Conservation (phyloP, 1,140 invertebrate species). For the Patella vulgata region DNA sequence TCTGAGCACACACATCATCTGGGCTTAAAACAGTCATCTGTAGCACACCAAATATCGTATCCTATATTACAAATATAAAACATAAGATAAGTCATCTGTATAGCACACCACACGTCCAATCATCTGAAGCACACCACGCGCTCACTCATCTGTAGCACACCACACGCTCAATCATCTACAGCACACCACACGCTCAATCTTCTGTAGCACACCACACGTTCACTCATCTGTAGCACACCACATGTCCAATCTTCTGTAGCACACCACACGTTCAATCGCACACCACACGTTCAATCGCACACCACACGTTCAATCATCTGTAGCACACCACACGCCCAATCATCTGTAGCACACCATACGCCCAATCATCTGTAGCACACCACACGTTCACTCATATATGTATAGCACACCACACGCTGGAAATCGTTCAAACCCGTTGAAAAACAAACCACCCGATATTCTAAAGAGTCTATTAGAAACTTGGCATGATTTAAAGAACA, state of each 20-base stretch:
- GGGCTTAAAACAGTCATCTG: conserved; percentile 26
- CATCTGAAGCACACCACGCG: background rate
- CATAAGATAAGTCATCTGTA: background rate
- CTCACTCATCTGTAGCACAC: background rate
- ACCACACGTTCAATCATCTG: no score
- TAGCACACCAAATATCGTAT: conserved; percentile 36
- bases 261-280: no score
- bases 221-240: background rate
- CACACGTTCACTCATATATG: no score
- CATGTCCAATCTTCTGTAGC: background rate
- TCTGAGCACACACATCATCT: conserved; percentile 45
- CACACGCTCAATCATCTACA: background rate
- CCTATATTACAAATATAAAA: conserved; percentile 29
- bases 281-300: no score
- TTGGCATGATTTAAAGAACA: no score
- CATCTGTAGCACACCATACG: no score
- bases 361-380: no score
- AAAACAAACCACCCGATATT: no score
- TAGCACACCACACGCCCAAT: no score
- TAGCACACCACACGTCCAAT: background rate
- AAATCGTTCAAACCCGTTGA: no score
- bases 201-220: background rate
- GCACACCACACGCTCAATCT: background rate
- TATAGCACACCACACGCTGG: no score
- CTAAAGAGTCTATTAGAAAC: no score